Evolutionary conservation across 2,113 vertebrate genomes (phyloP), one percentile per base, ranked within the genome.

Genomic region (Castor canadensis): DNA sequence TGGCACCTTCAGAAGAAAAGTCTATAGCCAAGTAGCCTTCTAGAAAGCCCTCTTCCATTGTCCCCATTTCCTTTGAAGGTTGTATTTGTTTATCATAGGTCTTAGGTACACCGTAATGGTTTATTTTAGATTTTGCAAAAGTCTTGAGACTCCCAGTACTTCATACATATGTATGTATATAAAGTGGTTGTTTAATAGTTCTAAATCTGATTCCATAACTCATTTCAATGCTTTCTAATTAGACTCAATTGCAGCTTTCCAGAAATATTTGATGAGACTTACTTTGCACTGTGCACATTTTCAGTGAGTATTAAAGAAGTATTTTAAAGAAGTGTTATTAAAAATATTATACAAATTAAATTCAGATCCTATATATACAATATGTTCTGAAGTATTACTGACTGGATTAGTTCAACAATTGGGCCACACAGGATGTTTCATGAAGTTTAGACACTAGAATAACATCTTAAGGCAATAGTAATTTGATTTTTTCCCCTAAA

Each of bases 391-490:
- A 92, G 76, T 92, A 80, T 95, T 96, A 91, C 91, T 97, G 97
- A 95, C 91, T 97, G 95, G 96, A 97, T 97, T 97, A 96, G 94
- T 87, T 97, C 95, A 98, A 96, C 94, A 97, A 95, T 95, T 95
- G 96, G 98, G 97, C 98, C 98, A 98, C 98, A 98, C 98, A 98
- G 89, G 96, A 64, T 95, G 98, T 97, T 98, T 98, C 97, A 97
- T 97, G 97, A 98, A 98, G 95, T 98, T 98, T 98, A 98, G 98
- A 98, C 97, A 98, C 85, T 96, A 98, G 95, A 98, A 98, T 97
- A 98, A 98, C 97, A 98, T 98, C 98, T 98, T 97, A 97, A 98
- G 98, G 98, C 98, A 98, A 98, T 96, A 98, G 98, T 97, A 98
- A 98, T 98, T 98, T 97, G 93, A 98, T 98, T 98, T 97, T 92